A percentile compares a stretch with the other conserved stretches of the same genome.
These are phyloP conservation scores for Zosterops borbonicus DNA, from an alignment of 2,113 vertebrate genomes.

Conservation along the genomic window DNA sequence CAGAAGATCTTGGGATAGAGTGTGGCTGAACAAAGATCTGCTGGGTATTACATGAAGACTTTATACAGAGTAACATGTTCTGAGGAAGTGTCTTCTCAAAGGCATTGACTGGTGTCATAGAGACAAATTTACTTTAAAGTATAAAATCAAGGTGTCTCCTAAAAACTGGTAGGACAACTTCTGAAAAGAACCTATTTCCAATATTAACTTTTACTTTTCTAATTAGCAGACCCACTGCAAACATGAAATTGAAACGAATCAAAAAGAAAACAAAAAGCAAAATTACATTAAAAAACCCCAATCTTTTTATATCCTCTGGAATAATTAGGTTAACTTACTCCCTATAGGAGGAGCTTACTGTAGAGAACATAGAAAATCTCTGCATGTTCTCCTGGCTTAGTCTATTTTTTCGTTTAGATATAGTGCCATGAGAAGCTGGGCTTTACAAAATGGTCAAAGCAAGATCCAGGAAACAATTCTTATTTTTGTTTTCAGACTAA, in stretches of 20 bases:
- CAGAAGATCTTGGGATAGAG: background rate
- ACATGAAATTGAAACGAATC: background rate
- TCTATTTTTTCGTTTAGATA: background rate
- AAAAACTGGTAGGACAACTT: background rate
- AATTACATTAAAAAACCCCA: background rate
- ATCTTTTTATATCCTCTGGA: background rate
- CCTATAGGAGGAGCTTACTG: background rate
- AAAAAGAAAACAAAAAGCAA: background rate
- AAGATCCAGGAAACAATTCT: background rate
- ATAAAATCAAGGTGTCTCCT: background rate
- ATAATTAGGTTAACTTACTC: background rate
- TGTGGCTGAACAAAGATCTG: background rate
- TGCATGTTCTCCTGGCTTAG: background rate
- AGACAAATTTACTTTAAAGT: background rate
- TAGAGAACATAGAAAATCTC: background rate
- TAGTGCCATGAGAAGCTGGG: accelerated
- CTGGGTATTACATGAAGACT: background rate
- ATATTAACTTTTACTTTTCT: background rate
- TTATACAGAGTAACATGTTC: background rate
- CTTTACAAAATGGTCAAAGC: background rate
- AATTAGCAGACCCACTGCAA: background rate
- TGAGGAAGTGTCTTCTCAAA: background rate
- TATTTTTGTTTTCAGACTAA: background rate
- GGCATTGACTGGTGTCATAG: background rate
- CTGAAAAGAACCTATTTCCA: background rate